Conservation (phyloP, 2,888 invertebrate genomes). For the Ceriagrion tenellum region DNA sequence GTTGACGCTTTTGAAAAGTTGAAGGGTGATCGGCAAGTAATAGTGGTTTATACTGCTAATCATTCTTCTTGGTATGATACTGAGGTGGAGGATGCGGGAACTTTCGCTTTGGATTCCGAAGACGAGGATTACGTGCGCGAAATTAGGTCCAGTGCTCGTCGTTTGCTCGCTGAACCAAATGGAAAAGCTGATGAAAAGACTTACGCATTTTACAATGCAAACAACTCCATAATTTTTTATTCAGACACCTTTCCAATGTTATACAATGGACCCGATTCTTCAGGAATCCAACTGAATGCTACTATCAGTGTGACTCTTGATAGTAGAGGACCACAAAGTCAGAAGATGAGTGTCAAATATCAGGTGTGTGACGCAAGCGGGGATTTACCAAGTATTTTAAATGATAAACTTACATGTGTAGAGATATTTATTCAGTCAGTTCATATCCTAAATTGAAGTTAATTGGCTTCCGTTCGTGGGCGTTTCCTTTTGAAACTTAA, state of each 20-base stretch:
- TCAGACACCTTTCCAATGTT: neutral
- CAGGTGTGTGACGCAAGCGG: too few species aligned
- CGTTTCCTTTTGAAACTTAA: too few species aligned
- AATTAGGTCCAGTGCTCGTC: conserved; percentile 68
- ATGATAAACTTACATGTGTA: too few species aligned
- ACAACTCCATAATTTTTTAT: neutral
- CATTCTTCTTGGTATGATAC: conserved; percentile 80
- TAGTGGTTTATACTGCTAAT: conserved; percentile 82
- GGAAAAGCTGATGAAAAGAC: neutral
- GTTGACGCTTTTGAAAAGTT: conserved; percentile 80
- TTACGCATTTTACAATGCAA: neutral
- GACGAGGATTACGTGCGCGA: conserved; percentile 66
- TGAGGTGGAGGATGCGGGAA: conserved; percentile 68
- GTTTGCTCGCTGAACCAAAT: conserved; percentile 17
- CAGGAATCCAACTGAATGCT: neutral
- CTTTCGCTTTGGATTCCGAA: neutral
- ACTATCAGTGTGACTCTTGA: too few species aligned
- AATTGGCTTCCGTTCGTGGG: too few species aligned
- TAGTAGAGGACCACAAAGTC: too few species aligned
- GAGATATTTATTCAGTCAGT: too few species aligned
- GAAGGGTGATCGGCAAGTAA: conserved; percentile 77
- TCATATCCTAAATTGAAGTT: too few species aligned
- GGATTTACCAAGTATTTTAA: too few species aligned
- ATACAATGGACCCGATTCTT: neutral
- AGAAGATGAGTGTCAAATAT: too few species aligned